phyloP scores from a whole-genome alignment of 2,113 vertebrate genomes.

The Phaethornis superciliosus region DNA sequence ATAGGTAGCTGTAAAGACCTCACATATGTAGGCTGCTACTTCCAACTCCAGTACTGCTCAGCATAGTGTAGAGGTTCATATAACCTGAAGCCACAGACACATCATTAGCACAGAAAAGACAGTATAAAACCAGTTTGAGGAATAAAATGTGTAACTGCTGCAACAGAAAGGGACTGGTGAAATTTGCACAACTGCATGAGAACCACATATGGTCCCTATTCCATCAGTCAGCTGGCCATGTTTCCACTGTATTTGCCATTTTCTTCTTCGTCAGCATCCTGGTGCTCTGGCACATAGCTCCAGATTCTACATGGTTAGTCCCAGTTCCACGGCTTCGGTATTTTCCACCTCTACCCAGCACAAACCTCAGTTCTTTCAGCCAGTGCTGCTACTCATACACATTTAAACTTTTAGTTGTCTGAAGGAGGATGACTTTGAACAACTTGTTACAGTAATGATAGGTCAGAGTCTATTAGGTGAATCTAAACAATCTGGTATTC shows the following conservation, averaged over 20 bases:
- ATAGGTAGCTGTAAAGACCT: background rate
- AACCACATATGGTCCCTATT: background rate
- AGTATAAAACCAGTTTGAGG: background rate
- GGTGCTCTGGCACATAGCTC: background rate
- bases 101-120: background rate
- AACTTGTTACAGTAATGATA: background rate
- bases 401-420: background rate
- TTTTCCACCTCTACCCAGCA: background rate
- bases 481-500: background rate
- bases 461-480: background rate
- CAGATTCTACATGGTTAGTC: background rate
- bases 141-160: background rate
- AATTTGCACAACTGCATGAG: background rate
- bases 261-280: background rate
- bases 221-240: background rate
- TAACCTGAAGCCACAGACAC: background rate
- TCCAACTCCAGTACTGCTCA: background rate
- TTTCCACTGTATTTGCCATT: background rate
- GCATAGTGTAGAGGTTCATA: rapidly evolving
- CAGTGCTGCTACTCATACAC: background rate
- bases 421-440: background rate
- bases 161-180: background rate
- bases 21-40: background rate
- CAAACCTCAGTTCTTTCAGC: background rate
- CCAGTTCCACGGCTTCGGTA: background rate